Percentiles rank a stretch among this genome's conserved stretches.
Evolutionary conservation across 2,888 invertebrate species (phyloP).

Genomic region (Apodemia zela): DNA sequence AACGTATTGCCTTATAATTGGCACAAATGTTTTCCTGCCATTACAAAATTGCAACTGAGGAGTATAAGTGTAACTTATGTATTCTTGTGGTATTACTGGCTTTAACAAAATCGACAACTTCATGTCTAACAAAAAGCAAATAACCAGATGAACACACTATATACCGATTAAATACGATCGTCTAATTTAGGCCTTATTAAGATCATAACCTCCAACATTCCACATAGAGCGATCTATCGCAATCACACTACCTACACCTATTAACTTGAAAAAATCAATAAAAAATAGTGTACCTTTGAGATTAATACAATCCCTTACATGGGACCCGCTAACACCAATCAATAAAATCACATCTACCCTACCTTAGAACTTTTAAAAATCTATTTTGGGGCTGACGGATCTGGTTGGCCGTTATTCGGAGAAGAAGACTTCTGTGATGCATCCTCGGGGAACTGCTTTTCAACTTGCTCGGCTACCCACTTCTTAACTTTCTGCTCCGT

Average conservation of each 20-base stretch:
- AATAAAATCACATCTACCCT: conserved; percentile 11
- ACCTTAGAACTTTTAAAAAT: conserved; percentile 22
- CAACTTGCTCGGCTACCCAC: conserved; percentile 76
- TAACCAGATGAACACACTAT: neutral
- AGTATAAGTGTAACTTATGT: neutral
- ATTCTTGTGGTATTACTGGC: neutral
- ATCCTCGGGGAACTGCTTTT: conserved; percentile 70
- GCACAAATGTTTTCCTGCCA: too few species aligned
- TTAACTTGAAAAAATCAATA: conserved; percentile 48
- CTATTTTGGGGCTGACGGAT: conserved; percentile 34
- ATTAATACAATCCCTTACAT: conserved; percentile 27
- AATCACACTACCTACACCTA: conserved; percentile 31
- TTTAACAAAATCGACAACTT: neutral
- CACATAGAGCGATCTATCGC: conserved; percentile 29
- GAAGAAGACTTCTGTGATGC: conserved; percentile 39
- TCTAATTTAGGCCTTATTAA: neutral
- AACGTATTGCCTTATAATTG: too few species aligned
- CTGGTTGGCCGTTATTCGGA: conserved; percentile 36
- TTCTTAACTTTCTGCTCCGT: conserved; percentile 77
- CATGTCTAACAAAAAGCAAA: neutral
- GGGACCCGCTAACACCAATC: conserved; percentile 33
- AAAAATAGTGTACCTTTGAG: conserved; percentile 46
- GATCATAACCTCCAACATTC: conserved; percentile 20
- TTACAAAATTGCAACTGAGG: too few species aligned
- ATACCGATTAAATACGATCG: neutral